phyloP scores from a whole-genome alignment of 2,797 vertebrate genomes.

The Mormyrops boulengeri region DNA sequence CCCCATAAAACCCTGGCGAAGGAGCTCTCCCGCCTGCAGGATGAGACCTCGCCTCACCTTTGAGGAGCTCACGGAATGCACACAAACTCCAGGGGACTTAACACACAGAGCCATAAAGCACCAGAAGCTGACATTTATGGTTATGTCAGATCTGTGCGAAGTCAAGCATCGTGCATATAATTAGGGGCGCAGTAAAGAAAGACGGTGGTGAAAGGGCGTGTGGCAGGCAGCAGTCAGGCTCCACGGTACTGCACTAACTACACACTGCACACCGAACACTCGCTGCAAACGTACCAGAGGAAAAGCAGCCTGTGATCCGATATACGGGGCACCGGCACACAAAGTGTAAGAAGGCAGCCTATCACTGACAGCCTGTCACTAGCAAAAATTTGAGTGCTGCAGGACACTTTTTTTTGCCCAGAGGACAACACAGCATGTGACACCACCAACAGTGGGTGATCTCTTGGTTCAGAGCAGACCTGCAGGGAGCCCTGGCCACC shows the following conservation, averaged over 20 bases:
- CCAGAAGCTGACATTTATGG: slow-evolving; percentile 30
- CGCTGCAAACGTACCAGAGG: background rate
- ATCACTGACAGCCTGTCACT: background rate
- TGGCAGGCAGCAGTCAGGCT: background rate
- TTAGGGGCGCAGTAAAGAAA: slow-evolving; percentile 26
- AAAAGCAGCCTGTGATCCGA: background rate
- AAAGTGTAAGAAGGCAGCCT: background rate
- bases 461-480: background rate
- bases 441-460: background rate
- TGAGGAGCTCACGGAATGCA: slow-evolving; percentile 7
- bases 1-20: slow-evolving; percentile 41
- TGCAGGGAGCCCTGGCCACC: background rate
- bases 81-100: slow-evolving; percentile 35
- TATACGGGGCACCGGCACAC: background rate
- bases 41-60: slow-evolving; percentile 42
- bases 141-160: slow-evolving; percentile 37
- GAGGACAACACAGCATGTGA: background rate
- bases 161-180: slow-evolving; percentile 40
- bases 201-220: background rate
- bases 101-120: slow-evolving; percentile 40
- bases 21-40: slow-evolving; percentile 30
- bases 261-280: background rate
- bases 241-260: background rate
- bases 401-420: background rate
- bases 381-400: background rate